A percentile compares a stretch with the other conserved stretches of the same genome.
Conservation (phyloP, 2,797 vertebrate species). For the Perodicticus potto region DNA sequence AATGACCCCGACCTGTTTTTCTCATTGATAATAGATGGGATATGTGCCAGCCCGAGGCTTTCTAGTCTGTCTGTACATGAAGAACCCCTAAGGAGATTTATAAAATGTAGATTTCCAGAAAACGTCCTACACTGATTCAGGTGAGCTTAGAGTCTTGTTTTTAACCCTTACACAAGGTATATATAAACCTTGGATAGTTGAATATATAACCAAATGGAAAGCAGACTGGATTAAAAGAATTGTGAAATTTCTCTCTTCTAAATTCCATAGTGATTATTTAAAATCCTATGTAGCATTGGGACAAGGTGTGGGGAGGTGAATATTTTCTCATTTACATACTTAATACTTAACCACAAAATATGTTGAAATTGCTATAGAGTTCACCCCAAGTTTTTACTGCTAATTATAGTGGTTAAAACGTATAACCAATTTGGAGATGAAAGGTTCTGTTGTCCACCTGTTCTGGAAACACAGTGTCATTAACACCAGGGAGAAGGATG, state of each 20-base stretch:
- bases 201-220: not conserved
- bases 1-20: not conserved
- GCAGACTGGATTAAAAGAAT: not conserved
- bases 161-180: not conserved
- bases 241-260: not conserved
- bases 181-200: not conserved
- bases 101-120: not conserved
- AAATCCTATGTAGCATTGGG: not conserved
- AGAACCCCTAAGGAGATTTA: not conserved
- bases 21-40: not conserved
- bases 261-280: not conserved
- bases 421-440: not conserved
- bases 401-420: not conserved
- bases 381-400: not conserved
- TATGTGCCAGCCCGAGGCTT: not conserved
- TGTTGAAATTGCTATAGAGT: not conserved
- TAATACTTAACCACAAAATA: not conserved
- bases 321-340: not conserved
- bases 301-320: not conserved
- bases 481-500: accelerated
- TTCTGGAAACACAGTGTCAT: not conserved
- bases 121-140: not conserved
- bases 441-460: accelerated
- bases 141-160: not conserved
- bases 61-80: not conserved